Conservation (phyloP, 2,888 invertebrate genomes). For the Iselma pallidipennis region DNA sequence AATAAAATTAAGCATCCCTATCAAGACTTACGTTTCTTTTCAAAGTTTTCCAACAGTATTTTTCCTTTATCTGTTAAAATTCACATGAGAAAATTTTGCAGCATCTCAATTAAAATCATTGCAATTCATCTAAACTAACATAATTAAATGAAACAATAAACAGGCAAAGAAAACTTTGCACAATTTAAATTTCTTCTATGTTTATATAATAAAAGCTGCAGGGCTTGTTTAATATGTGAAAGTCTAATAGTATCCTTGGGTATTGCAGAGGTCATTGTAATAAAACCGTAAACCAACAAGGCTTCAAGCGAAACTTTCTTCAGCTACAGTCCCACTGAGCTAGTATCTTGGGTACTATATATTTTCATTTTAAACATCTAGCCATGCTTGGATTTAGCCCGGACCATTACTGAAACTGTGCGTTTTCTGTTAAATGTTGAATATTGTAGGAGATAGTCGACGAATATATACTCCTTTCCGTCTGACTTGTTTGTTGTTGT, state of each 20-base stretch:
- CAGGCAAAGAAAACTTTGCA: background rate
- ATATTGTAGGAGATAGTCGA: background rate
- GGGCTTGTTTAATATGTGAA: background rate
- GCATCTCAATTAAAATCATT: too few species aligned
- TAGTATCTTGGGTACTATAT: background rate
- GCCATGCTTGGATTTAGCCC: background rate
- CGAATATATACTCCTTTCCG: background rate
- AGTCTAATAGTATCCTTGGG: background rate
- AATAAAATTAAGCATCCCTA: background rate
- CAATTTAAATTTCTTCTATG: background rate
- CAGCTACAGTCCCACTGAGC: background rate
- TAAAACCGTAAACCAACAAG: background rate
- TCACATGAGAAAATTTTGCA: too few species aligned
- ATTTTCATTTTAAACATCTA: background rate
- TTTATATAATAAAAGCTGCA: background rate
- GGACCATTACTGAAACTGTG: background rate
- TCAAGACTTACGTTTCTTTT: background rate
- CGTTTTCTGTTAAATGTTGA: background rate
- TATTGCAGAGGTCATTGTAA: background rate
- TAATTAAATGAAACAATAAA: background rate
- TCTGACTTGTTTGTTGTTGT: background rate
- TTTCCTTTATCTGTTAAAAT: background rate
- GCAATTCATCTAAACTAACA: background rate
- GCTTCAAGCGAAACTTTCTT: background rate
- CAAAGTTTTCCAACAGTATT: background rate